Conservation (phyloP, 2,113 vertebrate genomes). For the Monarcha castaneiventris region DNA sequence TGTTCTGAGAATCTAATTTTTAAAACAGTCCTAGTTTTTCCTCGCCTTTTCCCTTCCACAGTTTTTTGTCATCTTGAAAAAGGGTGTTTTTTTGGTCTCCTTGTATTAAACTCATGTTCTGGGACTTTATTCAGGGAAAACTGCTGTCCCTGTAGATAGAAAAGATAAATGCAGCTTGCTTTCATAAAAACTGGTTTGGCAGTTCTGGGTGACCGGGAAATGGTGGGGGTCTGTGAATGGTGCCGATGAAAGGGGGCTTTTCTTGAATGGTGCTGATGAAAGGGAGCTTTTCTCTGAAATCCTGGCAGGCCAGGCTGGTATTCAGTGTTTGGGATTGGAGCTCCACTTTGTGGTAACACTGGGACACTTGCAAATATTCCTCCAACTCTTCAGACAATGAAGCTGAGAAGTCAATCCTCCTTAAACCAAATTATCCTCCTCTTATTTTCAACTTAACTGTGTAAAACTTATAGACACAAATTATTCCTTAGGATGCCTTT, state of each 20-base stretch:
- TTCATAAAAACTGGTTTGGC: neutral
- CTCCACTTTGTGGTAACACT: neutral
- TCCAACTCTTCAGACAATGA: neutral
- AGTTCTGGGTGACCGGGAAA: neutral
- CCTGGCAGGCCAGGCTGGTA: neutral
- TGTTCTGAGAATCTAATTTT: neutral
- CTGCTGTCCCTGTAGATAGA: neutral
- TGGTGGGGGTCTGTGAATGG: neutral
- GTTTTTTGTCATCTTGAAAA: neutral
- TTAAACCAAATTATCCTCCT: neutral
- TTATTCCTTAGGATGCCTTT: neutral
- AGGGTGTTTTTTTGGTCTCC: neutral
- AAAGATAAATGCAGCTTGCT: neutral
- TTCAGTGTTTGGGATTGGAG: neutral
- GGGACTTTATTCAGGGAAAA: neutral
- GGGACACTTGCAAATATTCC: neutral
- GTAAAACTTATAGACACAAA: neutral
- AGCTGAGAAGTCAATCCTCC: neutral
- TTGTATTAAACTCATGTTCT: neutral
- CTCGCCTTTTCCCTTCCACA: neutral
- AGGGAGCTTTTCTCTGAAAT: neutral
- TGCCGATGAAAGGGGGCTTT: neutral
- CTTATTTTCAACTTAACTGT: neutral
- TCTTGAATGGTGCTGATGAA: neutral
- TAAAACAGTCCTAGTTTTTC: neutral